These are phyloP conservation scores for Heliconius hermathena DNA, from an alignment of 1,140 invertebrate genomes.

Conservation along the genomic window DNA sequence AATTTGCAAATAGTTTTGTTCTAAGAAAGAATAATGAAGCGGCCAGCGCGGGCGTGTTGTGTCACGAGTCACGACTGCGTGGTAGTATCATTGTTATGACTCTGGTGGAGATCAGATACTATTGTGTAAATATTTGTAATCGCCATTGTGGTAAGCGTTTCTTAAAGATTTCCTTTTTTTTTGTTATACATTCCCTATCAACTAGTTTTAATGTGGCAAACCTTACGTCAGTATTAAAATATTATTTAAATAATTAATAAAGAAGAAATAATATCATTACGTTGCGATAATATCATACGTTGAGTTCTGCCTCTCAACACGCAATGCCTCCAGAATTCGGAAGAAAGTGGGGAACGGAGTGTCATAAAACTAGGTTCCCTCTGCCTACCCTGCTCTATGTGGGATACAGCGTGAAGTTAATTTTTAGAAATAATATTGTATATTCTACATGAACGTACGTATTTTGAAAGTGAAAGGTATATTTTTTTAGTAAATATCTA, in stretches of 20 bases:
- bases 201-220: neutral
- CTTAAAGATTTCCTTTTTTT: neutral
- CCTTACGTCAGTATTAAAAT: neutral
- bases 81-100: slow-evolving; percentile 2
- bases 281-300: too few relatives aligned
- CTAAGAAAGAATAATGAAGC: slow-evolving; percentile 57
- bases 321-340: too few relatives aligned
- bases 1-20: slow-evolving; percentile 45
- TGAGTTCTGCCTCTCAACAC: too few relatives aligned
- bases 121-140: slow-evolving; percentile 3
- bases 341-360: too few relatives aligned
- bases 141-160: neutral
- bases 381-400: too few relatives aligned
- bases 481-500: neutral
- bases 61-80: slow-evolving; percentile 45
- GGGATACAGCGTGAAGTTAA: too few relatives aligned
- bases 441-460: too few relatives aligned
- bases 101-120: neutral
- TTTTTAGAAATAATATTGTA: neutral
- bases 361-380: too few relatives aligned
- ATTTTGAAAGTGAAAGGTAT: neutral
- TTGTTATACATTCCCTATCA: neutral
- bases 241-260: neutral
- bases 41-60: slow-evolving; percentile 40
- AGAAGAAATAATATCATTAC: neutral